These are phyloP conservation scores for Drosophila macrothrix DNA, from an alignment of 2,888 invertebrate species.

Conservation along the genomic window DNA sequence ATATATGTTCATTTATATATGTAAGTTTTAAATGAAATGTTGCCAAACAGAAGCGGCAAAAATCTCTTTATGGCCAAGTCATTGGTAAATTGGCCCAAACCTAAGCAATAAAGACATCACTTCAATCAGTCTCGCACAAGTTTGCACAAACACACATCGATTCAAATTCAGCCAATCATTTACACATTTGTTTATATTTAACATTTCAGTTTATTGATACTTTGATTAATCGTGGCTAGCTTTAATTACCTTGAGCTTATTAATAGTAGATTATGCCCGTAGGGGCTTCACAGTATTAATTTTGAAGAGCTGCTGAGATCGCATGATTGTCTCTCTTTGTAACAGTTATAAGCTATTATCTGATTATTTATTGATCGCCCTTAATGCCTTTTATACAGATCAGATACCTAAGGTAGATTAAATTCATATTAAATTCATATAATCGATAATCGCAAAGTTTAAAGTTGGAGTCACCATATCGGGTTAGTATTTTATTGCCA, in stretches of 20 bases:
- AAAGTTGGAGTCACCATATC: background rate
- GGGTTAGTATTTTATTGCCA: background rate
- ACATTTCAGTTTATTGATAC: background rate
- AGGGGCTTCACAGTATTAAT: background rate
- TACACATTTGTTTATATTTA: background rate
- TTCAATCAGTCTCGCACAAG: conserved; percentile 1
- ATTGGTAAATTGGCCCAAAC: conserved; percentile 58
- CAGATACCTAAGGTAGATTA: background rate
- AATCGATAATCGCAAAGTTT: background rate
- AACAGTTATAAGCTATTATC: no score
- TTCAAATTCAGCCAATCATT: background rate
- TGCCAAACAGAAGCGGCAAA: background rate
- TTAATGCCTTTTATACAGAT: background rate
- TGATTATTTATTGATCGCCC: background rate
- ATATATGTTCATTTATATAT: conserved; percentile 37
- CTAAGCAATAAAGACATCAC: background rate
- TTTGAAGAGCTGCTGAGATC: no score
- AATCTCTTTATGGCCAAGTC: conserved; percentile 49
- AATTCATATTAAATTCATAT: background rate
- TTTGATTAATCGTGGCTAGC: background rate
- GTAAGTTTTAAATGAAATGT: conserved; percentile 66
- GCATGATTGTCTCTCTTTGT: no score
- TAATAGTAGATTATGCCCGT: background rate
- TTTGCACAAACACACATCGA: background rate
- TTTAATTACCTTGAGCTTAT: background rate